Evolutionary conservation across 2,888 invertebrate genomes (phyloP).

Genomic region (Drosophila mimetica): DNA sequence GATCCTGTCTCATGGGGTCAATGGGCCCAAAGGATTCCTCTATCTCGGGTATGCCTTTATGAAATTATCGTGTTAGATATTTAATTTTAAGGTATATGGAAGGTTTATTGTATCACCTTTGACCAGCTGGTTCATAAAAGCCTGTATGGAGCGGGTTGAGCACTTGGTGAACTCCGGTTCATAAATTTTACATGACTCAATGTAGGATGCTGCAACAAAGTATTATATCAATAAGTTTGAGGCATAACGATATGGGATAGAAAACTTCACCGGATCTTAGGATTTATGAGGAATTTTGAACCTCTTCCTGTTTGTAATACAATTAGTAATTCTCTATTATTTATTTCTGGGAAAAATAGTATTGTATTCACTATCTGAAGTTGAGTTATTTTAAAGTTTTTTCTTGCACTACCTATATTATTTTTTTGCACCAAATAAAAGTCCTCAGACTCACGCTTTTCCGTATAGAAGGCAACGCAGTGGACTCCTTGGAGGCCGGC

Average conservation of each 20-base stretch:
- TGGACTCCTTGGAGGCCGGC: conserved; percentile 26
- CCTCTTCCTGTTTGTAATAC: background rate
- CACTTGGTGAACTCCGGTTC: conserved; percentile 88
- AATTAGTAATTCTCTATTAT: background rate
- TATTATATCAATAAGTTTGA: conserved; percentile 13
- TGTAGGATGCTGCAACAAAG: conserved; percentile 86
- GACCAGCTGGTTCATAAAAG: conserved; percentile 87
- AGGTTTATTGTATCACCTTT: conserved; percentile 63
- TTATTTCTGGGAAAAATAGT: too few species aligned
- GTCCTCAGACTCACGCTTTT: conserved; percentile 67
- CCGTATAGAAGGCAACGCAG: conserved; percentile 55
- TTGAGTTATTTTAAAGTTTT: too few species aligned
- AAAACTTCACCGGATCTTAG: background rate
- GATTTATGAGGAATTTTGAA: too few species aligned
- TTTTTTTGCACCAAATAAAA: background rate
- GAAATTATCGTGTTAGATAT: background rate
- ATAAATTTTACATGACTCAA: conserved; percentile 88
- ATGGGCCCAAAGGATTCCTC: conserved; percentile 86
- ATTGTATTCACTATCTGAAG: too few species aligned
- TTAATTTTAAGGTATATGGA: too few species aligned
- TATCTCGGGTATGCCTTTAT: conserved; percentile 75
- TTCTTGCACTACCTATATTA: too few species aligned
- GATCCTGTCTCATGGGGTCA: conserved; percentile 88
- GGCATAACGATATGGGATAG: background rate
- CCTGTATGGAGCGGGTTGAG: conserved; percentile 86